A percentile compares a stretch with the other conserved stretches of the same genome.
Conservation (phyloP, 1,140 invertebrate species). For the Drosophila subobscura region DNA sequence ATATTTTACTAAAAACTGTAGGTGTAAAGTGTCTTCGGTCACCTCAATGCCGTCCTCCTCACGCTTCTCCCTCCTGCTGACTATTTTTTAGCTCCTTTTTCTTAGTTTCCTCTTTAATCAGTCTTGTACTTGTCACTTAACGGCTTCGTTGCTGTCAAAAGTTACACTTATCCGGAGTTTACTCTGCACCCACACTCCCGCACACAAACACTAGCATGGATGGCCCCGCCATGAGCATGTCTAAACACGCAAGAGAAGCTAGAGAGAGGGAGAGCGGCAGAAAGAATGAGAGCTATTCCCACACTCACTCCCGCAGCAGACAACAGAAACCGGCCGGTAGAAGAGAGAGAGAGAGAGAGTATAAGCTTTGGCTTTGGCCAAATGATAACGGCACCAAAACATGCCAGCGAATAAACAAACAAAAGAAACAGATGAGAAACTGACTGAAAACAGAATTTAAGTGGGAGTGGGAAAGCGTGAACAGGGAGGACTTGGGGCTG, state of each 20-base stretch:
- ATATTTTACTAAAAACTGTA: no score
- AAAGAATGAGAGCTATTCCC: constrained; percentile 6
- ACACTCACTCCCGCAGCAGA: constrained; percentile 13
- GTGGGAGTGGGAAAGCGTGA: constrained; percentile 5
- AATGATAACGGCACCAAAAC: constrained; percentile 69
- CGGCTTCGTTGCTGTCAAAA: constrained; percentile 68
- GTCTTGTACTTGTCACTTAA: constrained; percentile 52
- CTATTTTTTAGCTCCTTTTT: neutral
- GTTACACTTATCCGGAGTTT: constrained; percentile 57
- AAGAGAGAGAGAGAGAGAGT: neutral
- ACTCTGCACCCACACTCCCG: constrained; percentile 19
- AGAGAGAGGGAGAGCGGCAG: neutral
- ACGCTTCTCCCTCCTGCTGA: neutral
- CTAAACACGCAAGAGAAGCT: constrained; percentile 30
- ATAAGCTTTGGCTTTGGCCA: constrained; percentile 31
- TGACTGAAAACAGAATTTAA: constrained; percentile 20
- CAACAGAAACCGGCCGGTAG: constrained; percentile 63
- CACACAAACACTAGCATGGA: neutral
- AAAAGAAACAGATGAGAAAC: constrained; percentile 43
- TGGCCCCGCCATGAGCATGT: constrained; percentile 17
- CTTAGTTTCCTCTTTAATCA: constrained; percentile 37
- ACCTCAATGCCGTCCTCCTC: no score
- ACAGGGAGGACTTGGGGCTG: constrained; percentile 3
- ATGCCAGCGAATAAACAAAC: constrained; percentile 67
- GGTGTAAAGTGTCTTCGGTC: no score